Evolutionary conservation across 2,113 vertebrate genomes (phyloP), one percentile per base, ranked within the genome.

Genomic region (Scalopus aquaticus): DNA sequence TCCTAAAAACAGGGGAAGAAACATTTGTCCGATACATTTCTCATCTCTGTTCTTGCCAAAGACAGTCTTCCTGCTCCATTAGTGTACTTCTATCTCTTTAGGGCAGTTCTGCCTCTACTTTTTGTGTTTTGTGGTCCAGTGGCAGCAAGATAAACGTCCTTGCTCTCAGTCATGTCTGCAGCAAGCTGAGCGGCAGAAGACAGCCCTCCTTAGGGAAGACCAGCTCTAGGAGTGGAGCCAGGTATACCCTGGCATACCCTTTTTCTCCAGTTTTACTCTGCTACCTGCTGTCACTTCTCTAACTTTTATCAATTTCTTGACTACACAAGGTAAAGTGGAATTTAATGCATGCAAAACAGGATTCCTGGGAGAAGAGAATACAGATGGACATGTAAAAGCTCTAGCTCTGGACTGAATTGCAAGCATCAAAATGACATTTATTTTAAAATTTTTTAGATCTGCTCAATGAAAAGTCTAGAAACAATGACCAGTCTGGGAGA

Each of bases 191-290:
- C 20, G 17, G 39, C 24, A 91, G 12, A 37, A 69, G 22, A 88
- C 2, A 74, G 62, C 15, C 30, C 12, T 64, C 9, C 35, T 49
- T 24, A 30, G 60, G 24, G 28, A 96, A 81, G 72, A 35, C 28
- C n/a, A 56, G 72, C 26, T 9, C 60, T 58, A 84, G 8, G 9
- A 84, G 9, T 9, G 60, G 39, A 72, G 37, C 6, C 30, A 74
- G 16, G 26, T n/a, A 56, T 28, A 73, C 4, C 0, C 4, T 58
- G 39, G 15, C 35, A 73, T 22, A 64, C 5, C 16, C 54, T 5
- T 49, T 95, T 90, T 79, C 81, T 84, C 51, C 65, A 65, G 74
- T 17, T 76, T 92, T 16, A 60, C 26, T 86, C 13, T 91, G 35
- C 39, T 62, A 88, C 16, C 76, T 32, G 10, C 77, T 32, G 8